Percentiles rank a stretch among this genome's conserved stretches.
Evolutionary conservation across 2,797 vertebrate species (phyloP).

Genomic region (Eptatretus atami): DNA sequence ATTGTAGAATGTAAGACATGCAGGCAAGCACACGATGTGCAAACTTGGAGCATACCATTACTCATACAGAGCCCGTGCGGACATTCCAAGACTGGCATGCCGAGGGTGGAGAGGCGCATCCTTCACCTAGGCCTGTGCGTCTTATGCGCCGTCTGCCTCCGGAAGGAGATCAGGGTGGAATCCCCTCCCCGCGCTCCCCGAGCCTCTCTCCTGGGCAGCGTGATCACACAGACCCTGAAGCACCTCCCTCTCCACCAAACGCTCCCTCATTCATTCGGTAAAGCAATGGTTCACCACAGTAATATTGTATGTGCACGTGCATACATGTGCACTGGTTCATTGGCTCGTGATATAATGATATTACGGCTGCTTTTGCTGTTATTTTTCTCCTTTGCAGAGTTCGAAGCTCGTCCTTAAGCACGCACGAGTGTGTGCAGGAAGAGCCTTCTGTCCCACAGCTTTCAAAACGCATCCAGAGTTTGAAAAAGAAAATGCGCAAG

Average conservation of each 20-base stretch:
- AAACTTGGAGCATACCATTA: no score
- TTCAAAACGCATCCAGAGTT: slow-evolving; percentile 53
- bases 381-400: slow-evolving; percentile 19
- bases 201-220: slow-evolving; percentile 55
- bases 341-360: not conserved
- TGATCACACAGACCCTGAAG: slow-evolving; percentile 78
- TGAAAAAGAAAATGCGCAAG: slow-evolving; percentile 78
- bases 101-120: slow-evolving; percentile 40
- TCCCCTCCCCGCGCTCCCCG: slow-evolving; percentile 78
- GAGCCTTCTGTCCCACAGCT: slow-evolving; percentile 59
- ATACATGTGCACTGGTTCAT: not conserved
- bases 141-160: slow-evolving; percentile 50
- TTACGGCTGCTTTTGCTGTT: not conserved
- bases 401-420: slow-evolving; percentile 57
- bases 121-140: slow-evolving; percentile 45
- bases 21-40: no score
- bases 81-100: slow-evolving; percentile 39
- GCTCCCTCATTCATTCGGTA: slow-evolving; percentile 78
- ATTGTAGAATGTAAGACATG: no score
- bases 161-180: slow-evolving; percentile 59
- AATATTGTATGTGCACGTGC: not conserved
- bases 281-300: slow-evolving; percentile 5
- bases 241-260: slow-evolving; percentile 78
- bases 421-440: slow-evolving; percentile 40
- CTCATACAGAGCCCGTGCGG: slow-evolving; percentile 33